Percentiles rank a stretch among this genome's conserved stretches.
These are phyloP conservation scores for Gallinago media DNA, from an alignment of 2,113 vertebrate species.

Conservation along the genomic window DNA sequence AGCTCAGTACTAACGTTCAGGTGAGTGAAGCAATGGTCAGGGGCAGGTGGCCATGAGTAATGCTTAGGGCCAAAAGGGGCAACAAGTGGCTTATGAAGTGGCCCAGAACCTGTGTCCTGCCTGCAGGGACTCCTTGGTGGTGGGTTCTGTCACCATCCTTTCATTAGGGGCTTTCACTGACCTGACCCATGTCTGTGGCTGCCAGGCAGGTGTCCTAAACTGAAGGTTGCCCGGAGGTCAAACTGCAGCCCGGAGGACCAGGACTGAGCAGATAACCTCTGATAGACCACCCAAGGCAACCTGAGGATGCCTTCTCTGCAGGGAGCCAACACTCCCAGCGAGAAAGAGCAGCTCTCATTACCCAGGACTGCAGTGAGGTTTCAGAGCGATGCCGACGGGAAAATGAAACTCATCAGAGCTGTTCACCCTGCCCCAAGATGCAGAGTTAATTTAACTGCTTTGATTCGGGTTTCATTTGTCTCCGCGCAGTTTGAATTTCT, in stretches of 20 bases:
- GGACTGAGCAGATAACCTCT: neutral
- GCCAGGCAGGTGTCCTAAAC: neutral
- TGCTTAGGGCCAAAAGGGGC: neutral
- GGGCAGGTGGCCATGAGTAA: rapidly evolving
- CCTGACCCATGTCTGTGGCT: neutral
- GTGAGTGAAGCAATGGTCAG: neutral
- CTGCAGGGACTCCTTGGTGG: neutral
- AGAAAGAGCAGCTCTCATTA: neutral
- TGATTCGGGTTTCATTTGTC: neutral
- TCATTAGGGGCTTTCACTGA: neutral
- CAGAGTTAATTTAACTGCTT: neutral
- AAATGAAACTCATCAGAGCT: neutral
- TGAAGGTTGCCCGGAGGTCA: neutral
- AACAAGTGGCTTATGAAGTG: neutral
- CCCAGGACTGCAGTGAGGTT: neutral
- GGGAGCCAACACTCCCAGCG: neutral
- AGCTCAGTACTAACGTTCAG: neutral
- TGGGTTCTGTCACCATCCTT: neutral
- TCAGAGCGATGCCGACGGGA: neutral
- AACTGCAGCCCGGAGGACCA: neutral
- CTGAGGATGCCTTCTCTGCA: neutral
- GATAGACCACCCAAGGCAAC: neutral
- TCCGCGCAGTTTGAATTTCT: neutral
- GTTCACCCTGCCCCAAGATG: neutral
- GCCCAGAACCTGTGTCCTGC: neutral